phyloP scores from a whole-genome alignment of 2,113 vertebrate genomes.

The Pampusana beccarii region DNA sequence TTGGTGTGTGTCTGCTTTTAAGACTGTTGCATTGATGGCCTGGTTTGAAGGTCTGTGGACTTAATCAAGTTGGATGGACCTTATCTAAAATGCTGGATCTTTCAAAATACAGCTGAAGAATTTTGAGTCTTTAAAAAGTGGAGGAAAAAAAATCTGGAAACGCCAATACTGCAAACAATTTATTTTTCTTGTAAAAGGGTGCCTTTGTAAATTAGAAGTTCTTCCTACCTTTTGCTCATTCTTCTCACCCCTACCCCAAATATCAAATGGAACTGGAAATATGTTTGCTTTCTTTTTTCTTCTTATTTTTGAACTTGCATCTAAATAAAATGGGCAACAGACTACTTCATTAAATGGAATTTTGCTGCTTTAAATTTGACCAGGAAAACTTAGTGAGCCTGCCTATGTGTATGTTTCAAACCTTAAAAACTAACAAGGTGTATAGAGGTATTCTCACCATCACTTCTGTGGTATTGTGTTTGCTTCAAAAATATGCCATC shows the following conservation, averaged over 20 bases:
- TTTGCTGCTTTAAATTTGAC: neutral
- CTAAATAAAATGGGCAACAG: constrained; percentile 27
- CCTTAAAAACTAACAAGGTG: neutral
- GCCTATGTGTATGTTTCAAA: neutral
- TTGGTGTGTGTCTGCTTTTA: neutral
- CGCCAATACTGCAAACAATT: neutral
- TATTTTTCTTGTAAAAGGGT: neutral
- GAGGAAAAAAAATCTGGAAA: neutral
- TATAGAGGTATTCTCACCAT: neutral
- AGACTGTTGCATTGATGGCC: neutral
- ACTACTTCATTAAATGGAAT: neutral
- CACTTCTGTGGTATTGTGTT: neutral
- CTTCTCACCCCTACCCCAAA: neutral
- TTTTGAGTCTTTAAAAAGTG: neutral
- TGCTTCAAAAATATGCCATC: neutral
- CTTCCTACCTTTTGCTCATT: neutral
- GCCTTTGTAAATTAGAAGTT: neutral
- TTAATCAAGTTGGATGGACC: neutral
- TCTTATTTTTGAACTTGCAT: neutral
- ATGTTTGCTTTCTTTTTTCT: neutral
- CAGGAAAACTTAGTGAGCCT: neutral
- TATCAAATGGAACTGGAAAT: neutral
- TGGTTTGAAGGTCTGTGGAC: neutral
- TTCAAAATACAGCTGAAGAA: neutral
- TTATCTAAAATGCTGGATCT: neutral